Evolutionary conservation across 1,140 invertebrate genomes (phyloP).

Genomic region (Caenorhabditis latens): DNA sequence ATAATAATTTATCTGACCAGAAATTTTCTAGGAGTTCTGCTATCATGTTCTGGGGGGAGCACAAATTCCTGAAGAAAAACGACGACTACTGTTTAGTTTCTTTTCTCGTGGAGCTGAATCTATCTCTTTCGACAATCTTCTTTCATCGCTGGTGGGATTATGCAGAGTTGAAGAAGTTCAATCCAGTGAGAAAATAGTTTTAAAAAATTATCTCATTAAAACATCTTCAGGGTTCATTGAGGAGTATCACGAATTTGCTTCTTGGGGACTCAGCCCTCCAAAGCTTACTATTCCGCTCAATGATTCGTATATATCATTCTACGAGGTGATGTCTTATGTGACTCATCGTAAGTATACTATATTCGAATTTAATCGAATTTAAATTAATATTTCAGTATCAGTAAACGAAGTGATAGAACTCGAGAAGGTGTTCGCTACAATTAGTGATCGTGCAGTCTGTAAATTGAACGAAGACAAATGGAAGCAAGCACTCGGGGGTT

Average conservation of each 20-base stretch:
- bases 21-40: slow-evolving; percentile 54
- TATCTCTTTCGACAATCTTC: slow-evolving; percentile 59
- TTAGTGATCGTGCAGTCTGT: slow-evolving; percentile 57
- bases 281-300: slow-evolving; percentile 59
- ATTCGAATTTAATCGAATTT: background rate
- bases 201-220: background rate
- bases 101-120: slow-evolving; percentile 51
- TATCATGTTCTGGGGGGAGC: slow-evolving; percentile 59
- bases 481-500: slow-evolving; percentile 44
- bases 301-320: slow-evolving; percentile 62
- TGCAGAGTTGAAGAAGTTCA: slow-evolving; percentile 60
- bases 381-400: slow-evolving; percentile 58
- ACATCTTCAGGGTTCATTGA: slow-evolving; percentile 59
- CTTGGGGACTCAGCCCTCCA: slow-evolving; percentile 60
- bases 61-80: slow-evolving; percentile 55
- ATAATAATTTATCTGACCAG: too few species aligned
- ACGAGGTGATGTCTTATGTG: slow-evolving; percentile 64
- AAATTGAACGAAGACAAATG: slow-evolving; percentile 53
- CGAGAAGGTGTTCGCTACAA: slow-evolving; percentile 62
- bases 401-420: slow-evolving; percentile 60
- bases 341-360: slow-evolving; percentile 59
- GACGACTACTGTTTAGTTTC: slow-evolving; percentile 50
- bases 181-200: slow-evolving; percentile 48
- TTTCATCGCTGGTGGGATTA: slow-evolving; percentile 61
- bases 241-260: slow-evolving; percentile 57